phyloP scores from a whole-genome alignment of 2,888 invertebrate species.

The Eretmocerus hayati region DNA sequence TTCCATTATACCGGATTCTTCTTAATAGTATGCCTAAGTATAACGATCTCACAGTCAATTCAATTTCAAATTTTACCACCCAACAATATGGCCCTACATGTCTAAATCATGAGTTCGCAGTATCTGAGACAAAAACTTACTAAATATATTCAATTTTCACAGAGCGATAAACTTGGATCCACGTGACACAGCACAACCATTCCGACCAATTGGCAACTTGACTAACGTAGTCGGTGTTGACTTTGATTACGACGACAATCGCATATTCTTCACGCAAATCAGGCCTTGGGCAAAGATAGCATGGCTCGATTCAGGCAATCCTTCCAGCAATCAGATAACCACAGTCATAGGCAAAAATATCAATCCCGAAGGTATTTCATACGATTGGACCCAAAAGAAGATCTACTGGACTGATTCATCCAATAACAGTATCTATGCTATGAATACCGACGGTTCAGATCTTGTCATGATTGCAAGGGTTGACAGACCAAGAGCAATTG shows the following conservation, averaged over 20 bases:
- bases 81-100: background rate
- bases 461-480: constrained; percentile 89
- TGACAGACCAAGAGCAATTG: constrained; percentile 88
- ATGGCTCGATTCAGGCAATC: constrained; percentile 68
- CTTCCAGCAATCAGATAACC: constrained; percentile 56
- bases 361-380: constrained; percentile 89
- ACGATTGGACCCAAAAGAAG: constrained; percentile 97
- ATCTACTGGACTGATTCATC: constrained; percentile 97
- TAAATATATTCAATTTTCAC: too few relatives aligned
- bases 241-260: constrained; percentile 85
- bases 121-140: too few relatives aligned
- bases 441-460: constrained; percentile 83
- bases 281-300: constrained; percentile 85
- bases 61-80: background rate
- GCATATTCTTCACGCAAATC: constrained; percentile 87
- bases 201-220: constrained; percentile 74
- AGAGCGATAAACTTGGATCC: constrained; percentile 85
- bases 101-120: too few relatives aligned
- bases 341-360: constrained; percentile 72
- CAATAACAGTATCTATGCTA: constrained; percentile 88
- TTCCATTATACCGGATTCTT: too few relatives aligned
- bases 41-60: too few relatives aligned
- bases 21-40: too few relatives aligned
- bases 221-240: constrained; percentile 94
- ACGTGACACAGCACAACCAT: constrained; percentile 71